phyloP scores from a whole-genome alignment of 2,888 invertebrate species.

The Mythimna lalbum region DNA sequence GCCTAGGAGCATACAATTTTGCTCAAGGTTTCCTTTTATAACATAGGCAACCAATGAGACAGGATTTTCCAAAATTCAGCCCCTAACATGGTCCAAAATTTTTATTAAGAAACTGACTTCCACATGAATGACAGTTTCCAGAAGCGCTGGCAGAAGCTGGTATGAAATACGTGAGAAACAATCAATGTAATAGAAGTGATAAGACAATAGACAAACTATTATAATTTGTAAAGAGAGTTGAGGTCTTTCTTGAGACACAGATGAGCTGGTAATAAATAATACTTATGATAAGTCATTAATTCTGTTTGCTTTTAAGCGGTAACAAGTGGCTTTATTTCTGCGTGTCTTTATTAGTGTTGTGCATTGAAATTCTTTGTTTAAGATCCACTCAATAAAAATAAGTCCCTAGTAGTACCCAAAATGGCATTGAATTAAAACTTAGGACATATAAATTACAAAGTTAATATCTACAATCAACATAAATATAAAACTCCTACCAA shows the following conservation, averaged over 20 bases:
- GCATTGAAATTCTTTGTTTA: background rate
- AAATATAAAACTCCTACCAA: conserved; percentile 5
- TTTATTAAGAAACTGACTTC: too few species aligned
- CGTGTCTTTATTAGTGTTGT: background rate
- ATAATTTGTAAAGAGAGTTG: conserved; percentile 3
- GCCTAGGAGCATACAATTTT: too few species aligned
- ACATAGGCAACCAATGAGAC: too few species aligned
- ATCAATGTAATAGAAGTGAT: background rate
- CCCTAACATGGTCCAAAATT: too few species aligned
- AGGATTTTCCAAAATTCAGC: too few species aligned
- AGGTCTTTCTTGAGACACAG: background rate
- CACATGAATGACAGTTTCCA: too few species aligned
- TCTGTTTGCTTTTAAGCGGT: background rate
- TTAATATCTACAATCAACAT: background rate
- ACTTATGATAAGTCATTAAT: background rate
- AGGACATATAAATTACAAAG: conserved; percentile 12
- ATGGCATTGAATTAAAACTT: background rate
- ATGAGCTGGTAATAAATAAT: background rate
- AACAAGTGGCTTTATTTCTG: background rate
- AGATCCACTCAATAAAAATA: background rate
- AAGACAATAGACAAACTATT: background rate
- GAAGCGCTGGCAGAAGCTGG: too few species aligned
- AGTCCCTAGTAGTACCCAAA: background rate
- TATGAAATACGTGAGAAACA: background rate
- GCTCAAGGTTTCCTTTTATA: too few species aligned